Conservation (phyloP, 2,888 invertebrate species). For the Diarsia dahlii region DNA sequence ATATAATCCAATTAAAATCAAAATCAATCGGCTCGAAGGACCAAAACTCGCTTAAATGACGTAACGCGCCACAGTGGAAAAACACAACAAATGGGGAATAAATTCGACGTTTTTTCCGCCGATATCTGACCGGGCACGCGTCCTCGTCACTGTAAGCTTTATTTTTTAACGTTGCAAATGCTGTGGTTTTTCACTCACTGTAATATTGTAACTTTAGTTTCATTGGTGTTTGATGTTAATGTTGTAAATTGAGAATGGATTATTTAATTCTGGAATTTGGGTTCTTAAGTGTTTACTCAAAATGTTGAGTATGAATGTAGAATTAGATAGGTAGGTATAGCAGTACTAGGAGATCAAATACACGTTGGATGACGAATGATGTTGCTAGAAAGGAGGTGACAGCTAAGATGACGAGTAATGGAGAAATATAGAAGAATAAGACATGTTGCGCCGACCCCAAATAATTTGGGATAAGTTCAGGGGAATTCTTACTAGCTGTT, state of each 20-base stretch:
- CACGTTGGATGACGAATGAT: too few relatives aligned
- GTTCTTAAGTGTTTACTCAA: neutral
- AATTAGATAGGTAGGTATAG: too few relatives aligned
- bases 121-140: conserved; percentile 25
- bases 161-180: conserved; percentile 44
- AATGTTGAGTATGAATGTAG: too few relatives aligned
- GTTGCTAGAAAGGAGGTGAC: too few relatives aligned
- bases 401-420: too few relatives aligned
- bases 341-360: too few relatives aligned
- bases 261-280: conserved; percentile 12
- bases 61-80: conserved; percentile 30
- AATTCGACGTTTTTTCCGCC: conserved; percentile 19
- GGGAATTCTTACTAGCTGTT: too few relatives aligned
- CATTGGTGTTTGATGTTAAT: conserved; percentile 29
- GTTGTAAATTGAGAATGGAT: conserved; percentile 21
- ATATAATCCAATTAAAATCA: conserved; percentile 1
- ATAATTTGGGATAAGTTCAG: too few relatives aligned
- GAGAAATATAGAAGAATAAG: too few relatives aligned
- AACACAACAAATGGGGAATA: conserved; percentile 38
- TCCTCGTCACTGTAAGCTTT: conserved; percentile 23
- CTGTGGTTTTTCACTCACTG: neutral
- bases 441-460: too few relatives aligned
- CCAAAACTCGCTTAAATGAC: conserved; percentile 1
- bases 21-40: conserved; percentile 10
- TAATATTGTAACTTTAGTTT: conserved; percentile 16